Evolutionary conservation across 1,140 invertebrate species (phyloP), one percentile per base, ranked within the genome.

Genomic region (Luehdorfia chinensis): DNA sequence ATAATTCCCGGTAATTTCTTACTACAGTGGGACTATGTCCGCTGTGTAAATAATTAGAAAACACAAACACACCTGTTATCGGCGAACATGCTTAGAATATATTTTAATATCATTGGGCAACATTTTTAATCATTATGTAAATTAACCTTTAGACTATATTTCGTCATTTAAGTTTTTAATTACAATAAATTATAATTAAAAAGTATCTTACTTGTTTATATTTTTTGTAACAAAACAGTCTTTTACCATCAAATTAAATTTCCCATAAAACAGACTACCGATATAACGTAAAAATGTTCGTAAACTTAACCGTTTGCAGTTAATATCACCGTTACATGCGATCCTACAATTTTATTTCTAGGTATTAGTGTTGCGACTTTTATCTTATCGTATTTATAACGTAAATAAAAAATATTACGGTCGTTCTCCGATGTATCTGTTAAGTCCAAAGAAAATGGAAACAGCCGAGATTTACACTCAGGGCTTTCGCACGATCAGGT

Each of bases 331-430:
- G 57, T 80, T 78, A 75, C 76, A 83, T 83, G 73, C 75, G 65
- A 80, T 86, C 73, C 67, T 72, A 80, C 73, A 79, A 86, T 80
- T 86, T 84, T 74, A 83, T 86, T 86, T 74, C 59, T 61, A 68
- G 62, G 67, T 80, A 78, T 75, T 75, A 80, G 61, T 66, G 65
- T 68, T 62, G 59, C 47, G 61, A 64, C 55, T 70, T 55, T 79
- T 74, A 75, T 79, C 68, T 83, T 75, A 80, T 78, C 71, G 74
- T 59, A 63, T 71, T 75, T 75, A 60, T 59, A 68, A 68, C 59
- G 70, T 71, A 73, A 74, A 68, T 70, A 77, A 62, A 75, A 78
- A 77, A 80, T 59, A 67, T 69, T 64, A 61, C 58, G 57, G 56
- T 68, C 49, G 60, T 70, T 57, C 49, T 68, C 53, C 62, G 60